These are phyloP conservation scores for Propithecus deckenii DNA, from an alignment of 2,797 vertebrate species.

Conservation along the genomic window DNA sequence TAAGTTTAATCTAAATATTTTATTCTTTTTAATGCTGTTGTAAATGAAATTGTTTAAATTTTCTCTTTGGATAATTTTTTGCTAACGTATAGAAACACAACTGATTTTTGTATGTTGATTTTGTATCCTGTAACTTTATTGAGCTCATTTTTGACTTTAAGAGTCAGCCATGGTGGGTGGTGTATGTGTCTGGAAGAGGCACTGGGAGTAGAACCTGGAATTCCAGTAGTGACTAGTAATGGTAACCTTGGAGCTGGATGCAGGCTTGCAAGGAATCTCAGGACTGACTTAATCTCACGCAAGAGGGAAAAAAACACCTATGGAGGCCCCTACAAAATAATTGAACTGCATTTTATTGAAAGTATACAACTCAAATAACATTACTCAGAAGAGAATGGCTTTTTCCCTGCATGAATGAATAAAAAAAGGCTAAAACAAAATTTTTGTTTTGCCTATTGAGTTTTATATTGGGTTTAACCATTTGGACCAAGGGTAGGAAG, in stretches of 20 bases:
- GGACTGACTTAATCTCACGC: neutral
- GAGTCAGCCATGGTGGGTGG: neutral
- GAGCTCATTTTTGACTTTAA: neutral
- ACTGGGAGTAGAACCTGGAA: neutral
- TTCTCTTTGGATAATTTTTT: neutral
- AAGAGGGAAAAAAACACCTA: neutral
- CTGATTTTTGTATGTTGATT: neutral
- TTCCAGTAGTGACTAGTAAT: neutral
- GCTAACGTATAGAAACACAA: neutral
- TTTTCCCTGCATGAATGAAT: neutral
- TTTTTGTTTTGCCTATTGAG: neutral
- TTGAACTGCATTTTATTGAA: neutral
- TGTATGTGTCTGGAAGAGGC: neutral
- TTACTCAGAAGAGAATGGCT: neutral
- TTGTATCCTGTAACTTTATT: neutral
- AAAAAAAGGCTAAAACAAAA: neutral
- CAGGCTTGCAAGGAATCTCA: neutral
- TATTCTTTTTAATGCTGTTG: neutral
- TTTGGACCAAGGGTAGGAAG: neutral
- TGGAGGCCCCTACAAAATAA: neutral
- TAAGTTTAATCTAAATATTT: neutral
- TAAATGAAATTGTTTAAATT: neutral
- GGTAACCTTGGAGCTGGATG: neutral
- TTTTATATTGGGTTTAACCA: neutral
- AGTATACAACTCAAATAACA: neutral